Evolutionary conservation across 1,140 invertebrate genomes (phyloP), one percentile per base, ranked within the genome.

Genomic region (Drosophila bocki): DNA sequence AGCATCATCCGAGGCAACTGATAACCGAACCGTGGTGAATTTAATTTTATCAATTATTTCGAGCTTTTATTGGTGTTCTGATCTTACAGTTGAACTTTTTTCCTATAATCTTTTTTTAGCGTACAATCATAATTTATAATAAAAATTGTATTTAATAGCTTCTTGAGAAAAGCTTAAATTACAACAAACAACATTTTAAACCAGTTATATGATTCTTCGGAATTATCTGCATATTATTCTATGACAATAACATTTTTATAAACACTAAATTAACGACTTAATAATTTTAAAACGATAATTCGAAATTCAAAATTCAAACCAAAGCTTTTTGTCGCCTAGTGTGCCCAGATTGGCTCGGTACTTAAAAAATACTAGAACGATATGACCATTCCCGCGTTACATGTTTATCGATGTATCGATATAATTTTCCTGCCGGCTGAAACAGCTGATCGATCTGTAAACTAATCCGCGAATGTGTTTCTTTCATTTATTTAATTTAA

Each of bases 381-480:
- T 37, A 13, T 13, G 12, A 13, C 51, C 53, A 39, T 3, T 6
- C 15, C 4, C 3, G 17, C 13, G 4, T 22, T 3, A 6, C 13
- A 11, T 11, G 2, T 6, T 56, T 0, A 26, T 56, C 53, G 35
- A 54, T 37, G 3, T 22, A 37, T 54, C 51, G 51, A 54, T 54
- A 37, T 37, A 22, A 35, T 9, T 54, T 37, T 54, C 2, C 12
- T 3, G 19, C 53, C 35, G 35, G 35, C 35, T 8, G 17, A 1
- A 56, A 39, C 53, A 56, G 53, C 53, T 56, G 53, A 26, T 39
- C 19, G 53, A 13, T 11, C 7, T 22, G 3, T 15, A 37, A 54
- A 37, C 17, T 35, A 19, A 19, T 22, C 51, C 17, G 11, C 8
- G 6, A 22, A 37, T 26, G 2, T 37, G 13, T 19, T 13, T 11